Evolutionary conservation across 1,140 invertebrate genomes (phyloP).

Genomic region (Bombus fervidus): DNA sequence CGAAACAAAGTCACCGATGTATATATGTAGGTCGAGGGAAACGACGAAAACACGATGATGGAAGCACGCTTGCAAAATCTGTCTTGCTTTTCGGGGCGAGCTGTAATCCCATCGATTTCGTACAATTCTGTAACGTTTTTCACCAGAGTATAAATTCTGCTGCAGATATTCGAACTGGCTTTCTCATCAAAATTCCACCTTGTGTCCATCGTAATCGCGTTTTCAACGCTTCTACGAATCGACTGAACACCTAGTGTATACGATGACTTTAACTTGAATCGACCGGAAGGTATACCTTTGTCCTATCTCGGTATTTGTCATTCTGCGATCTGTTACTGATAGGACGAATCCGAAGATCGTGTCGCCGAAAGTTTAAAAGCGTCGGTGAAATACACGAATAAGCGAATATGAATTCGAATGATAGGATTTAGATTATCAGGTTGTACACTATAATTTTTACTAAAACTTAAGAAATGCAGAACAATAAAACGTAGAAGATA

Average conservation of each 20-base stretch:
- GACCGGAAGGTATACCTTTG: neutral
- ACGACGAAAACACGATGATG: constrained; percentile 3
- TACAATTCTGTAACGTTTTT: constrained; percentile 54
- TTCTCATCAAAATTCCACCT: constrained; percentile 55
- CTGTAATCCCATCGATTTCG: constrained; percentile 55
- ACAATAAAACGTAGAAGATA: too few relatives aligned
- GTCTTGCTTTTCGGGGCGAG: constrained; percentile 44
- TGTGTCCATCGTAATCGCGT: constrained; percentile 32
- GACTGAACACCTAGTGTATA: constrained; percentile 17
- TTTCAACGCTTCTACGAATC: constrained; percentile 39
- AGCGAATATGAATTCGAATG: too few relatives aligned
- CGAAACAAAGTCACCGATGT: constrained; percentile 24
- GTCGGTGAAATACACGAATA: too few relatives aligned
- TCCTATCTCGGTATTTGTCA: neutral
- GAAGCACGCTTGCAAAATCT: constrained; percentile 42
- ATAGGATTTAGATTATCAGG: too few relatives aligned
- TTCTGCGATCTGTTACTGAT: neutral
- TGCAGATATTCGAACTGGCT: constrained; percentile 46
- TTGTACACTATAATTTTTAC: too few relatives aligned
- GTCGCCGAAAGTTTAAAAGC: too few relatives aligned
- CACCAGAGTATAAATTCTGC: constrained; percentile 47
- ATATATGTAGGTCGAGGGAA: neutral
- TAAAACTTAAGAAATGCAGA: too few relatives aligned
- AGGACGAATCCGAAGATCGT: too few relatives aligned
- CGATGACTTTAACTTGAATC: constrained; percentile 15